These are phyloP conservation scores for Choloepus didactylus DNA, from an alignment of 2,797 vertebrate genomes.

Conservation along the genomic window DNA sequence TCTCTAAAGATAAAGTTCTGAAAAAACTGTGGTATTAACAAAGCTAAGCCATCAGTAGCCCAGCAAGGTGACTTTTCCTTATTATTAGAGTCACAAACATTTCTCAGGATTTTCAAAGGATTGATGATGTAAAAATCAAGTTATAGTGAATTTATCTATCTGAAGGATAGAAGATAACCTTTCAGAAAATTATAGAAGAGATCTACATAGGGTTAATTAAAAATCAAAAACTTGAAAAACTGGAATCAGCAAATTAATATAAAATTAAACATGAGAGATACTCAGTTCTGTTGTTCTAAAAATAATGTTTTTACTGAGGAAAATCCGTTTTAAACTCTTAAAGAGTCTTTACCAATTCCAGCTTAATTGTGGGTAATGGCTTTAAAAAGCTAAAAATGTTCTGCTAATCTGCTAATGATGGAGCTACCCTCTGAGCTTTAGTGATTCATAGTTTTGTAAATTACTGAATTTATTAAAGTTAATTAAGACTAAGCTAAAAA, in stretches of 20 bases:
- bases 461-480: not conserved
- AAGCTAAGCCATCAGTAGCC: not conserved
- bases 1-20: not conserved
- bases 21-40: not conserved
- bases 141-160: not conserved
- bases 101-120: constrained; percentile 12
- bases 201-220: not conserved
- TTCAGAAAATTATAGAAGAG: not conserved
- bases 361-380: not conserved
- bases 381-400: not conserved
- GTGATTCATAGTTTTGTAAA: not conserved
- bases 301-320: not conserved
- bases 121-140: not conserved
- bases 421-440: not conserved
- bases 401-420: not conserved
- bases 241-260: not conserved
- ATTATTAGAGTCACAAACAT: not conserved
- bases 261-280: not conserved
- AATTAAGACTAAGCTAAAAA: not conserved
- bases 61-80: not conserved
- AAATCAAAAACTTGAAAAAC: constrained; percentile 41
- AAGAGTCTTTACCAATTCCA: not conserved
- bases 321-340: constrained; percentile 46
- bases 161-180: not conserved
- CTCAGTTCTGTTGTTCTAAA: not conserved